A percentile compares a stretch with the other conserved stretches of the same genome.
phyloP scores from a whole-genome alignment of 1,140 invertebrate genomes.

The Drosophila melanica region DNA sequence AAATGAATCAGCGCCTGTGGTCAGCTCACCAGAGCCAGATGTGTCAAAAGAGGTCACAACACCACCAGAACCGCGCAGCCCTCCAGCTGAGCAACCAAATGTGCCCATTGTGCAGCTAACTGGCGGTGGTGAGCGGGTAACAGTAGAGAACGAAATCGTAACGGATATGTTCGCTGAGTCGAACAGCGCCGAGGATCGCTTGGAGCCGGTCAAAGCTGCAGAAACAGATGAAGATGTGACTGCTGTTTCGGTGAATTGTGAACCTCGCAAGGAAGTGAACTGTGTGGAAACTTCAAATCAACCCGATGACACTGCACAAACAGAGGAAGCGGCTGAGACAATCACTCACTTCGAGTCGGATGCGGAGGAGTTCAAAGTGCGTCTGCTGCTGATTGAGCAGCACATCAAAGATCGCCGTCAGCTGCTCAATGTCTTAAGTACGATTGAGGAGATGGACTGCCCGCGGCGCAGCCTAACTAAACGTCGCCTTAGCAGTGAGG shows the following conservation, averaged over 20 bases:
- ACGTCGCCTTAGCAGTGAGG: slow-evolving; percentile 36
- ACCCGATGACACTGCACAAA: neutral
- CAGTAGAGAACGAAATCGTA: neutral
- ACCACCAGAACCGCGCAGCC: neutral
- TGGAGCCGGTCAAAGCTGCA: neutral
- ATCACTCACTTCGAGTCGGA: slow-evolving; percentile 60
- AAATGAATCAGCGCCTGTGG: neutral
- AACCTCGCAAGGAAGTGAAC: neutral
- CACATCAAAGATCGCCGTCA: slow-evolving; percentile 44
- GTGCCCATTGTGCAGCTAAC: neutral
- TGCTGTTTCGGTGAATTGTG: neutral
- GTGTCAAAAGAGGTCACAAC: neutral
- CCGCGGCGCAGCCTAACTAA: slow-evolving; percentile 41
- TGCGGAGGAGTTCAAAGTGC: slow-evolving; percentile 46
- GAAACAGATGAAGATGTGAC: neutral
- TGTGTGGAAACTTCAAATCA: neutral
- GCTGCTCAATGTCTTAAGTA: slow-evolving; percentile 40
- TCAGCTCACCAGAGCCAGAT: neutral
- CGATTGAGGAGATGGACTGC: slow-evolving; percentile 13
- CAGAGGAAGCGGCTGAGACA: slow-evolving; percentile 1
- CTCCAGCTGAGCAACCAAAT: neutral
- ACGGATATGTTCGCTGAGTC: neutral
- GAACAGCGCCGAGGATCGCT: neutral
- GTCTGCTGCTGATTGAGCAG: slow-evolving; percentile 47
- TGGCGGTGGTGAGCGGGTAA: neutral